Evolutionary conservation across 1,140 invertebrate genomes (phyloP).

Genomic region (Bombus huntii): DNA sequence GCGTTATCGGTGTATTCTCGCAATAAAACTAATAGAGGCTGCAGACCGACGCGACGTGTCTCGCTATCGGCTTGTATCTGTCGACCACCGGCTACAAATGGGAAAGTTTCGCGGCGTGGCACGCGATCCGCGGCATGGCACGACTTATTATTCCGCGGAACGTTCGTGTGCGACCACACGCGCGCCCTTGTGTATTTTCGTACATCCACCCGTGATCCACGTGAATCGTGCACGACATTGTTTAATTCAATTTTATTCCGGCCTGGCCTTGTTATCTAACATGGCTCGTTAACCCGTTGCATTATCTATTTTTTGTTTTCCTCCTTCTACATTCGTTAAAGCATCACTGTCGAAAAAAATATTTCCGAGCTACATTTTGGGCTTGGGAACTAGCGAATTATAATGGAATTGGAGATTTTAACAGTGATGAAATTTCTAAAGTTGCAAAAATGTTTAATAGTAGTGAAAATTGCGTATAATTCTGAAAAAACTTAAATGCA

Average conservation of each 20-base stretch:
- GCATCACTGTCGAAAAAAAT: background rate
- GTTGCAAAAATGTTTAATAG: no score
- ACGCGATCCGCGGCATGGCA: conserved; percentile 67
- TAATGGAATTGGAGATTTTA: no score
- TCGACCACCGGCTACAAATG: conserved; percentile 67
- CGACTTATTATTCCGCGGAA: conserved; percentile 61
- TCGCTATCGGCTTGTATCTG: conserved; percentile 72
- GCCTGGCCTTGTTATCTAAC: background rate
- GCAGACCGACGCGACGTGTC: conserved; percentile 52
- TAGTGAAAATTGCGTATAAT: no score
- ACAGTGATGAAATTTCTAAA: no score
- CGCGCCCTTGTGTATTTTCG: conserved; percentile 40
- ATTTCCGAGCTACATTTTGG: no score
- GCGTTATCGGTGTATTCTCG: conserved; percentile 61
- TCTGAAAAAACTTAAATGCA: no score
- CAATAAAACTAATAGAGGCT: conserved; percentile 71
- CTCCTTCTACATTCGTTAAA: background rate
- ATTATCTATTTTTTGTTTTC: background rate
- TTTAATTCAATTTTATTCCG: conserved; percentile 45
- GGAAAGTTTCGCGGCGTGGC: conserved; percentile 70
- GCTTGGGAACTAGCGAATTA: no score
- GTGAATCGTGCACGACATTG: conserved; percentile 36
- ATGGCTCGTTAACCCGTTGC: conserved; percentile 14
- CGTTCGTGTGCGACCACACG: conserved; percentile 24
- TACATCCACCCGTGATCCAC: conserved; percentile 18